These are phyloP conservation scores for Fukomys damarensis DNA, from an alignment of 2,113 vertebrate genomes.

Conservation along the genomic window DNA sequence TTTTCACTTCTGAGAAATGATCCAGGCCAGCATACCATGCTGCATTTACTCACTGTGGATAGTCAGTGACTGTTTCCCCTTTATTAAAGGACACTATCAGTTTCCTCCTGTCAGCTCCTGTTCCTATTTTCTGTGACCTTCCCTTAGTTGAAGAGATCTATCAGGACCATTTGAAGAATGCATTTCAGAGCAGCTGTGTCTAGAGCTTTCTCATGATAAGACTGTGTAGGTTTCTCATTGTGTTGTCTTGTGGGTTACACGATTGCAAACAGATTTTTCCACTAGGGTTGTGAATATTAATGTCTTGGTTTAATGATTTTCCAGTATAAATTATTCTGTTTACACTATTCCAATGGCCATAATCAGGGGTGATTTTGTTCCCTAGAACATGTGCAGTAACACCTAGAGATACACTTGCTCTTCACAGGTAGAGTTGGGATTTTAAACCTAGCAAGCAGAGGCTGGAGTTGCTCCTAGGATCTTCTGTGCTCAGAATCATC, in stretches of 20 bases:
- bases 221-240: neutral
- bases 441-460: neutral
- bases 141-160: neutral
- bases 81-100: no score
- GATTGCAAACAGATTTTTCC: neutral
- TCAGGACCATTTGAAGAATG: neutral
- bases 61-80: no score
- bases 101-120: neutral
- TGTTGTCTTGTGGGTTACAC: no score
- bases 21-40: neutral
- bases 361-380: neutral
- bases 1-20: neutral
- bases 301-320: neutral
- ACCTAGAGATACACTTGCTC: neutral
- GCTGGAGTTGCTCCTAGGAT: neutral
- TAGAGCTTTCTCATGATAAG: neutral
- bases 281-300: neutral
- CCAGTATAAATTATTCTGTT: neutral
- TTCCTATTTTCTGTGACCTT: neutral
- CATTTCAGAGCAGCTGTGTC: neutral
- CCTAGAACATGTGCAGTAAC: neutral
- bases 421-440: neutral
- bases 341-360: neutral
- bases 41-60: neutral
- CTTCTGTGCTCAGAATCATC: neutral